Evolutionary conservation across 2,797 vertebrate genomes (phyloP), one percentile per base, ranked within the genome.

Genomic region (Limnodromus scolopaceus): DNA sequence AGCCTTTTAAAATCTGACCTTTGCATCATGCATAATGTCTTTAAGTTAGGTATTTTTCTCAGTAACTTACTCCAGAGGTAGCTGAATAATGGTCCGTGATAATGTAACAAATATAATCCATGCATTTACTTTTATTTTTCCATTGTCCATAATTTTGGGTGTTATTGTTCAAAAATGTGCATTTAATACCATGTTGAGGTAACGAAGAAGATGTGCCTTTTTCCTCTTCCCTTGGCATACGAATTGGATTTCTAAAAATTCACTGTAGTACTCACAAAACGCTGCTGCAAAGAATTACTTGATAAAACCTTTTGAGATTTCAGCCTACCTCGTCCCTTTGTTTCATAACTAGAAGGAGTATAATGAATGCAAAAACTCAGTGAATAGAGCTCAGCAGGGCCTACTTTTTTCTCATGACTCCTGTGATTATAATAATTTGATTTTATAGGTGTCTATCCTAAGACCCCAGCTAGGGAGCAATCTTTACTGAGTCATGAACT

Each of bases 401-500:
- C 93, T 53, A 88, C 92, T 95, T 96, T 93, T 94, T 91, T 92
- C 97, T 97, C 96, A 91, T 96, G 94, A 94, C 91, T 97, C 97
- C 95, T 96, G 84, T 66, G 95, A 97, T 97, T 97, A 97, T 94
- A 96, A 96, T 97, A 97, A 98, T 98, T 98, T 97, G 96, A 97
- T 98, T 97, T 97, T 97, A 97, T 97, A 96, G 96, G 93, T 97
- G 97, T 97, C 97, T 97, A 95, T 97, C 96, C 95, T 95, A 87
- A 97, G 95, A 96, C 90, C 93, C 85, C 55, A 84, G 91, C 87
- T 49, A 95, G 97, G 97, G 96, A 97, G 96, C 87, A 82, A 97
- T 97, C 96, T 96, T 93, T 92, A 96, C 98, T 96, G 97, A 98
- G 96, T 97, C 97, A 97, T 97, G 97, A 97, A 97, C 97, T 98